phyloP scores from a whole-genome alignment of 2,888 invertebrate genomes.

The Pseudolycoriella hygida region DNA sequence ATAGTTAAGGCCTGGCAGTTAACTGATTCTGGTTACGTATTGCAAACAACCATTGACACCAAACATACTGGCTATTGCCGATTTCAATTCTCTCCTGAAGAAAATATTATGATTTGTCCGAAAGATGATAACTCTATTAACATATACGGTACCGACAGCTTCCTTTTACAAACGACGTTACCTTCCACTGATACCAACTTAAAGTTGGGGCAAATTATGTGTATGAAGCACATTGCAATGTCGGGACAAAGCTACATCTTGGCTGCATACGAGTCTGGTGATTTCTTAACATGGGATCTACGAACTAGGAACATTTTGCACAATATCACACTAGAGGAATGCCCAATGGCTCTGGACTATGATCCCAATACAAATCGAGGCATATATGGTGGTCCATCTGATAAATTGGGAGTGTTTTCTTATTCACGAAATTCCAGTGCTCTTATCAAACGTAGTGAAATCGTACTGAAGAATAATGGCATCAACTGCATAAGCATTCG shows the following conservation, averaged over 20 bases:
- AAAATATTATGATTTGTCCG: slow-evolving; percentile 47
- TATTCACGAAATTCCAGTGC: slow-evolving; percentile 24
- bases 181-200: slow-evolving; percentile 21
- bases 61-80: slow-evolving; percentile 56
- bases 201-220: slow-evolving; percentile 37
- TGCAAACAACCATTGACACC: slow-evolving; percentile 36
- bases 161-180: slow-evolving; percentile 24
- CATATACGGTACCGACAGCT: slow-evolving; percentile 23
- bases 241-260: slow-evolving; percentile 36
- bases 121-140: slow-evolving; percentile 34
- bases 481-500: slow-evolving; percentile 50
- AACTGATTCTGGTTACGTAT: slow-evolving; percentile 39
- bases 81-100: slow-evolving; percentile 36
- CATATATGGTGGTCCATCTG: slow-evolving; percentile 36
- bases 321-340: slow-evolving; percentile 32
- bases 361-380: slow-evolving; percentile 46
- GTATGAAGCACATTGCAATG: slow-evolving; percentile 32
- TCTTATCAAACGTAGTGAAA: slow-evolving; percentile 39
- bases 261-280: slow-evolving; percentile 57
- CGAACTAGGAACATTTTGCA: slow-evolving; percentile 26
- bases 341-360: slow-evolving; percentile 55
- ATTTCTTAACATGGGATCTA: slow-evolving; percentile 53
- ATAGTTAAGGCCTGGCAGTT: slow-evolving; percentile 46
- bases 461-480: slow-evolving; percentile 54
- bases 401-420: slow-evolving; percentile 21